Conservation (phyloP, 2,797 vertebrate genomes). For the Netta rufina region DNA sequence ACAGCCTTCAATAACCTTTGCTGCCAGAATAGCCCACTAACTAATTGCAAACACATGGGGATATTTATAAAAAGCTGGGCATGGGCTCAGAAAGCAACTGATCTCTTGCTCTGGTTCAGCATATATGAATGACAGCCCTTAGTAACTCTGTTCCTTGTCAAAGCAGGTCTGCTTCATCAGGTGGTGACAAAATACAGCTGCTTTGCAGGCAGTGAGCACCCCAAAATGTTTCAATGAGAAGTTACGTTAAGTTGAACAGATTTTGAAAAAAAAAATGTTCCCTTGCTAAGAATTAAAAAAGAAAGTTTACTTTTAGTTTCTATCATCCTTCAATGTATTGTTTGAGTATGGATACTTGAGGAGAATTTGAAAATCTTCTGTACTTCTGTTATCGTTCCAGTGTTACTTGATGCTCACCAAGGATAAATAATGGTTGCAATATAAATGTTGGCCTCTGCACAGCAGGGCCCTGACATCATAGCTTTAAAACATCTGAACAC, state of each 20-base stretch:
- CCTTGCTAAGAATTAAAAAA: not conserved
- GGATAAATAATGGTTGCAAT: not conserved
- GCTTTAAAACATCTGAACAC: not conserved
- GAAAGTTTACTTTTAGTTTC: not conserved
- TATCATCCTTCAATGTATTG: not conserved
- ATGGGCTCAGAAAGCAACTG: conserved; percentile 38
- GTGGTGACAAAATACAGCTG: conserved; percentile 53
- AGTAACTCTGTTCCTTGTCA: conserved; percentile 57
- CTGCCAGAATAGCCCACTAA: conserved; percentile 39
- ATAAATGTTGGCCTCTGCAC: not conserved
- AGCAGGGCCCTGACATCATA: not conserved
- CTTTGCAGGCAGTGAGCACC: not conserved
- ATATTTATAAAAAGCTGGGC: conserved; percentile 58
- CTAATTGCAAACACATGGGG: conserved; percentile 73
- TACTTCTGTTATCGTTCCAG: not conserved
- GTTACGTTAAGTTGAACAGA: not conserved
- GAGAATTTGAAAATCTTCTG: not conserved
- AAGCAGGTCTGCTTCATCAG: conserved; percentile 33
- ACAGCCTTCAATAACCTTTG: conserved; percentile 50
- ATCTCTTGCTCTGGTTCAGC: conserved; percentile 45
- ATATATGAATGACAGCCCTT: conserved; percentile 45
- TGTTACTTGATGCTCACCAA: not conserved
- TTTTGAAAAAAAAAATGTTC: not conserved
- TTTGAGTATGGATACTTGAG: not conserved
- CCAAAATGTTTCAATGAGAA: conserved; percentile 15